Percentiles rank a stretch among this genome's conserved stretches.
phyloP scores from a whole-genome alignment of 2,888 invertebrate genomes.

The Xylophagus ater region DNA sequence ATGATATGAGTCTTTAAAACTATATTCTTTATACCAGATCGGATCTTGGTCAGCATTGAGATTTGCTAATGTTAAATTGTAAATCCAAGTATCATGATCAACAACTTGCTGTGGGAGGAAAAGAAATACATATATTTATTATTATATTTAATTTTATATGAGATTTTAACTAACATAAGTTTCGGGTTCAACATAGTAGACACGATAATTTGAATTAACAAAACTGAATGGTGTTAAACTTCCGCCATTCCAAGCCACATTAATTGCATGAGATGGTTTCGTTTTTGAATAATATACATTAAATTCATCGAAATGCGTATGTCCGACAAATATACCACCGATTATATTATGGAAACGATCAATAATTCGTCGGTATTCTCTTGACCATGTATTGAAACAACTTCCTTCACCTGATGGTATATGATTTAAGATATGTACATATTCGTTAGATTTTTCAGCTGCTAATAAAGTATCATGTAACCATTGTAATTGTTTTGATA shows the following conservation, averaged over 20 bases:
- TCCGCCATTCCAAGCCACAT: conserved; percentile 73
- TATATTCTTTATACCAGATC: conserved; percentile 63
- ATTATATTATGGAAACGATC: conserved; percentile 65
- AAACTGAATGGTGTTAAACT: conserved; percentile 61
- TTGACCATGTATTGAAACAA: conserved; percentile 59
- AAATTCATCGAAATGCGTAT: conserved; percentile 66
- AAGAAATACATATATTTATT: conserved; percentile 1
- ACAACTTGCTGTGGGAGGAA: conserved; percentile 45
- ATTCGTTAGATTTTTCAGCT: conserved; percentile 62
- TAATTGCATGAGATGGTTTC: conserved; percentile 42
- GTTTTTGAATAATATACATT: conserved; percentile 49
- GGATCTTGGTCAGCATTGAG: conserved; percentile 45
- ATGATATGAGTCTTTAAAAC: conserved; percentile 56
- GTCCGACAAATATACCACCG: conserved; percentile 70
- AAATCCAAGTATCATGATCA: conserved; percentile 59
- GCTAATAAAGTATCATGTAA: conserved; percentile 56
- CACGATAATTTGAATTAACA: conserved; percentile 72
- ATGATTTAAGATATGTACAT: conserved; percentile 75
- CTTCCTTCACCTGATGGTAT: conserved; percentile 63
- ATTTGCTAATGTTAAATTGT: conserved; percentile 67
- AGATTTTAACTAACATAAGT: conserved; percentile 42
- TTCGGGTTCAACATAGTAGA: conserved; percentile 54
- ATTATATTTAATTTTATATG: neutral
- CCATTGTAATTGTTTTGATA: conserved; percentile 71
- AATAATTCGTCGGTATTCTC: conserved; percentile 55